Evolutionary conservation across 2,797 vertebrate genomes (phyloP), one percentile per base, ranked within the genome.

Genomic region (Bovichtus diacanthus): DNA sequence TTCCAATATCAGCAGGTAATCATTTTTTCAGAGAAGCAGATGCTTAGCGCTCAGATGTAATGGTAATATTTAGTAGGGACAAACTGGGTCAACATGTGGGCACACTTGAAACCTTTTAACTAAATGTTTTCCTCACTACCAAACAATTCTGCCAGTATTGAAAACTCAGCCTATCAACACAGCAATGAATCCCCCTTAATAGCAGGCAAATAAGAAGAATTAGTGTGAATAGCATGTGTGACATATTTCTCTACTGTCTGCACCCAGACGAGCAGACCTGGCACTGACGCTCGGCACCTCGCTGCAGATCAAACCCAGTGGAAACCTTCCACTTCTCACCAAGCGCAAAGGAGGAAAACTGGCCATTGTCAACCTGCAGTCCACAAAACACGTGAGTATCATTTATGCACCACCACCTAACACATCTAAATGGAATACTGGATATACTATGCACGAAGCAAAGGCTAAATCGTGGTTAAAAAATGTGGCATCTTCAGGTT

Each of bases 221-320:
- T 38, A 21, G 23, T 41, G 15, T 70, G 49, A 51, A 34, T 7
- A 2, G 31, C 6, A 9, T n/a, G n/a, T 34, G 18, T 70, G 49
- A 51, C 2, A 0, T 54, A 19, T 59, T 29, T 66, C n/a, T 75
- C 29, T 38, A 7, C 41, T 66, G 60, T 62, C 4, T 74, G n/a
- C 80, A 59, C 31, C 18, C 92, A 99, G 98, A 86, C 96, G 88
- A 63, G 97, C 97, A 0, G 97, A 99, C 88, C 90, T 99, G 86
- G 96, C 97, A 0, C 70, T 99, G 89, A 97, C 98, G 0, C 93
- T 99, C 84, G 98, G 98, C 47, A 99, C 98, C 0, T 99, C 98
- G 5, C 85, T 99, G 90, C 98, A 99, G 91, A 99, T 99, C 91
- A 98, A 98, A 87, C 98, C 98, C 73, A 98, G 97, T 0, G 97